These are phyloP conservation scores for Pardalotus punctatus DNA, from an alignment of 2,113 vertebrate genomes.

Conservation along the genomic window DNA sequence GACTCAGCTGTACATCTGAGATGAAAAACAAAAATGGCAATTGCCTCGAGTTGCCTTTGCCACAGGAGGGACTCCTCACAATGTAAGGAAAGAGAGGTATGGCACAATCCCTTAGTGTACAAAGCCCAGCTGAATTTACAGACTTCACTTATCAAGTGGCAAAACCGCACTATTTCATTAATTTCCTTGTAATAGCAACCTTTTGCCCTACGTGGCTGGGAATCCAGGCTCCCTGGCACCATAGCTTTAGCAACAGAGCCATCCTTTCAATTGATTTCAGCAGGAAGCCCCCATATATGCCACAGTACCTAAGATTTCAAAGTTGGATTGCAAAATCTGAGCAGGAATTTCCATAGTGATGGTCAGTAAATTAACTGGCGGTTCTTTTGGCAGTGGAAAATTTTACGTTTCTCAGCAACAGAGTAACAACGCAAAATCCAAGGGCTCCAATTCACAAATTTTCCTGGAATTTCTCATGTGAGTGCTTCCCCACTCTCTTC, in stretches of 20 bases:
- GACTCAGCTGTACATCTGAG: conserved; percentile 20
- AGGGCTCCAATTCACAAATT: background rate
- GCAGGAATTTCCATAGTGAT: background rate
- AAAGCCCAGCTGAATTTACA: background rate
- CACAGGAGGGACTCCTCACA: background rate
- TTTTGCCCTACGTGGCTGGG: background rate
- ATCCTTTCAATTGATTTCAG: background rate
- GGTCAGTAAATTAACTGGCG: background rate
- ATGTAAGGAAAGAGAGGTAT: background rate
- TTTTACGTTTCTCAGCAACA: background rate
- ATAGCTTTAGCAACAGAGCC: background rate
- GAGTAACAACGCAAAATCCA: background rate
- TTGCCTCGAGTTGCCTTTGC: background rate
- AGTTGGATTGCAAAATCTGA: background rate
- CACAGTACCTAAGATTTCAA: background rate
- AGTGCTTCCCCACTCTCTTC: background rate
- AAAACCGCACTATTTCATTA: background rate
- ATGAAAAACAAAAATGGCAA: background rate
- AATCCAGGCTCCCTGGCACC: background rate
- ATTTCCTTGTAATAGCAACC: background rate
- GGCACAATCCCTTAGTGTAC: background rate
- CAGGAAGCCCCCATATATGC: background rate
- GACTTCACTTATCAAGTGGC: background rate
- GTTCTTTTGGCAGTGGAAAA: background rate
- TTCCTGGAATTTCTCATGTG: background rate